Conservation (phyloP, 1,140 invertebrate species). For the Sitobion miscanthi region DNA sequence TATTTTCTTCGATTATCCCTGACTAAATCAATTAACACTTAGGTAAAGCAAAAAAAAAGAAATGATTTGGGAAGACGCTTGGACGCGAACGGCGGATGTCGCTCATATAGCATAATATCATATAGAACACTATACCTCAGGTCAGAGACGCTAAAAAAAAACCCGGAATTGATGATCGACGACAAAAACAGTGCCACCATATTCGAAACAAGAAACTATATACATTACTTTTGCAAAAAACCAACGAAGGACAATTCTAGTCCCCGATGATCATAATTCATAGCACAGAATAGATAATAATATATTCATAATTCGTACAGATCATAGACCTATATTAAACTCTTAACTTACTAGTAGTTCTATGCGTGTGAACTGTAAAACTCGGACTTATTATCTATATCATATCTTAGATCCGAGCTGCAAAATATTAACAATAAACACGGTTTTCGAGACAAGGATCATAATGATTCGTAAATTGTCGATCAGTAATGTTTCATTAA, state of each 20-base stretch:
- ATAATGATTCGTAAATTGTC: too few relatives aligned
- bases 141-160: slow-evolving; percentile 30
- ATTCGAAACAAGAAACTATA: not conserved
- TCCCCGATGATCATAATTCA: too few relatives aligned
- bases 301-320: too few relatives aligned
- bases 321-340: too few relatives aligned
- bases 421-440: too few relatives aligned
- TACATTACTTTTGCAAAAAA: not conserved
- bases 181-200: not conserved
- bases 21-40: not conserved
- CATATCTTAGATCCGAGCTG: too few relatives aligned
- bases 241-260: not conserved
- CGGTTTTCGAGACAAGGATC: too few relatives aligned
- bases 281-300: too few relatives aligned
- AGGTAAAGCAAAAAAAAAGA: not conserved
- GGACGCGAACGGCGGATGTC: not conserved
- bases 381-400: too few relatives aligned
- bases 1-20: not conserved
- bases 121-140: not conserved
- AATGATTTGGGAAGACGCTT: not conserved
- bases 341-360: too few relatives aligned
- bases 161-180: not conserved
- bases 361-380: too few relatives aligned
- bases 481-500: not conserved
- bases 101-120: too few relatives aligned